Conservation (phyloP, 2,888 invertebrate genomes). For the Apantesis nais region DNA sequence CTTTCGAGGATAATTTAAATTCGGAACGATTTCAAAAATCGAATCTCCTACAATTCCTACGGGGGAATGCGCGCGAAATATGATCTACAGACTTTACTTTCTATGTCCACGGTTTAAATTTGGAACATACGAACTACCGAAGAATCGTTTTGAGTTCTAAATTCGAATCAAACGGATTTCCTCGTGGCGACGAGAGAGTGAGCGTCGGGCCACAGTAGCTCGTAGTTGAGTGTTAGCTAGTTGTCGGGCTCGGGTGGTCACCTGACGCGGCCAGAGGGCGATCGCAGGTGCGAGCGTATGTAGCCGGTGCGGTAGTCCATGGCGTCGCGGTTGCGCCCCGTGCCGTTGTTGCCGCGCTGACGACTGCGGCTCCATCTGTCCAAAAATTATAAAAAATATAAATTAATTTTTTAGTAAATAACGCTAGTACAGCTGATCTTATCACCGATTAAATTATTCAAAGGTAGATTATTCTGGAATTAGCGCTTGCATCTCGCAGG, state of each 20-base stretch:
- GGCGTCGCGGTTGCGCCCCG: conserved; percentile 86
- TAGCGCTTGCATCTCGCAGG: no score
- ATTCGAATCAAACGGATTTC: conserved; percentile 24
- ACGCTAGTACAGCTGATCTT: background rate
- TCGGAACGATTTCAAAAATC: background rate
- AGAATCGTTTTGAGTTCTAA: conserved; percentile 8
- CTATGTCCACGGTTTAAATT: conserved; percentile 4
- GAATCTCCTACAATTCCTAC: conserved; percentile 6
- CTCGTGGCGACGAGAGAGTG: conserved; percentile 18
- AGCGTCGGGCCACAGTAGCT: conserved; percentile 24
- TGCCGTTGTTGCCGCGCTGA: conserved; percentile 82
- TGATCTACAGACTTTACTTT: conserved; percentile 5
- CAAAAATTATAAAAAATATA: background rate
- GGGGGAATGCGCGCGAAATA: conserved; percentile 1
- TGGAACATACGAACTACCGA: conserved; percentile 13
- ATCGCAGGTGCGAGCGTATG: conserved; percentile 96
- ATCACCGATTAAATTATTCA: no score
- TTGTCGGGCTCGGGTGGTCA: conserved; percentile 86
- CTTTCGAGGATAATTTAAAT: conserved; percentile 6
- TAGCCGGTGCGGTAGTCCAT: conserved; percentile 94
- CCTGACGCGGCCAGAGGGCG: conserved; percentile 96
- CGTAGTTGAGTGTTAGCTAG: conserved; percentile 20
- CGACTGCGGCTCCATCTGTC: conserved; percentile 94
- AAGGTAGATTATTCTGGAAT: no score
- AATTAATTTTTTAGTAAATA: no score